phyloP scores from a whole-genome alignment of 1,140 invertebrate genomes.

The Pseudomyrmex sp. region DNA sequence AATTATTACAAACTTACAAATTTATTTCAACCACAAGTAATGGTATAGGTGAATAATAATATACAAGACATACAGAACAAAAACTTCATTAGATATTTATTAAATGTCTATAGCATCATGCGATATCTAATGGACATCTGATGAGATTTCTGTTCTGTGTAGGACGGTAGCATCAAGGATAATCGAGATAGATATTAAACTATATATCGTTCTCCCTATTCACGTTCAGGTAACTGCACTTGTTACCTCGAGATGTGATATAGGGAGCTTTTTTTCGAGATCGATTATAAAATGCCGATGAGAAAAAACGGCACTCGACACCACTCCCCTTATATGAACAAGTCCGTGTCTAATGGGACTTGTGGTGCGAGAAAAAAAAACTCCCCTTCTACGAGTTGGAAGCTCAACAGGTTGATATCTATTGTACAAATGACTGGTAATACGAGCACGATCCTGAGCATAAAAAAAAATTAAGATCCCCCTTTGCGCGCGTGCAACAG shows the following conservation, averaged over 20 bases:
- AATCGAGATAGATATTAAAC: not conserved
- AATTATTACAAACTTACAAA: too few species aligned
- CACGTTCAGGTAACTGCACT: conserved; percentile 52
- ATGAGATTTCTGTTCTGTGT: too few species aligned
- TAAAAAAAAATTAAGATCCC: conserved; percentile 69
- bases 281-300: conserved; percentile 58
- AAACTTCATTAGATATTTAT: too few species aligned
- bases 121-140: too few species aligned
- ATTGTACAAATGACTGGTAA: conserved; percentile 70
- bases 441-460: conserved; percentile 54
- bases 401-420: conserved; percentile 72
- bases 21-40: too few species aligned
- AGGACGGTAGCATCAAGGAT: not conserved
- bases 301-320: conserved; percentile 57
- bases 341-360: conserved; percentile 59
- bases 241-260: conserved; percentile 35
- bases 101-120: too few species aligned
- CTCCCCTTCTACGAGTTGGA: conserved; percentile 66
- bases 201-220: not conserved
- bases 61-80: too few species aligned
- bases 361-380: conserved; percentile 71
- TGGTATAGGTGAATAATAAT: too few species aligned
- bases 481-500: conserved; percentile 59
- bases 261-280: conserved; percentile 62
- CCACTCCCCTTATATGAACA: conserved; percentile 36